These are phyloP conservation scores for Littorina saxatilis DNA, from an alignment of 1,140 invertebrate genomes.

Conservation along the genomic window DNA sequence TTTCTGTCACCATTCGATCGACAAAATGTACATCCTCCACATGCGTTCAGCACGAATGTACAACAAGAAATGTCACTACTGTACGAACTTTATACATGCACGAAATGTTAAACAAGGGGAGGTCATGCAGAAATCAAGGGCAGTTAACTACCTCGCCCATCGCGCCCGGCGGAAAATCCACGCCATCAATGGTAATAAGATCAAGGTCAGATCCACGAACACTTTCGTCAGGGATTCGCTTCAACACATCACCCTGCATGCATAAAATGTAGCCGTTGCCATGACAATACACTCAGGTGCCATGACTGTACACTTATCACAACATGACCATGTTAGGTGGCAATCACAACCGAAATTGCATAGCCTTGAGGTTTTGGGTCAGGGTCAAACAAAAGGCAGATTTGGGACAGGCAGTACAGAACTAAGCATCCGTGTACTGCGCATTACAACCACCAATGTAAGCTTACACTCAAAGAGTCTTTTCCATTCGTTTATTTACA, in stretches of 20 bases:
- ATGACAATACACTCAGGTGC: not conserved
- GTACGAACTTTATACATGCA: not conserved
- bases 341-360: not conserved
- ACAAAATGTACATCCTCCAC: no score
- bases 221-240: constrained; percentile 63
- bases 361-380: no score
- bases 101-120: not conserved
- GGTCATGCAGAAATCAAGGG: constrained; percentile 14
- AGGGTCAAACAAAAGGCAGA: no score
- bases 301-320: not conserved
- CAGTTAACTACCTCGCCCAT: constrained; percentile 36
- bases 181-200: constrained; percentile 38
- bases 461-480: no score
- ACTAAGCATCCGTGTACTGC: no score
- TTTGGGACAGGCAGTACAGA: no score
- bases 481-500: no score
- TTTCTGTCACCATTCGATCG: no score
- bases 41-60: no score
- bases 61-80: no score
- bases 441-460: no score
- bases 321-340: not conserved
- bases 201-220: constrained; percentile 49
- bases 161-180: constrained; percentile 30
- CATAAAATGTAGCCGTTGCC: constrained; percentile 9
- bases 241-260: constrained; percentile 65